phyloP scores from a whole-genome alignment of 1,140 invertebrate genomes.

The Arctopsyche grandis region DNA sequence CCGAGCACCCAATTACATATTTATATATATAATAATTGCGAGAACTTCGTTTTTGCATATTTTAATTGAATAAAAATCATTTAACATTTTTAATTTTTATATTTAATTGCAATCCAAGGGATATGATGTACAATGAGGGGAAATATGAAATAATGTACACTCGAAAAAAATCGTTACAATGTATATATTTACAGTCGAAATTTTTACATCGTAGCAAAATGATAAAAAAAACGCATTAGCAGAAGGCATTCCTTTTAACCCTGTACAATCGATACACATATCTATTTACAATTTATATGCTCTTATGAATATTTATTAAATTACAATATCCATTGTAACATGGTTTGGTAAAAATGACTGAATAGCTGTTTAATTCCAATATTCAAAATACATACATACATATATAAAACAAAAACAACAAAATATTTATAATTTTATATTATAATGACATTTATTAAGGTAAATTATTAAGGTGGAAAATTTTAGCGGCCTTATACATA shows the following conservation, averaged over 20 bases:
- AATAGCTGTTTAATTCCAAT: neutral
- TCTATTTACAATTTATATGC: neutral
- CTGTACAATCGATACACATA: constrained; percentile 27
- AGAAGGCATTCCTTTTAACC: constrained; percentile 21
- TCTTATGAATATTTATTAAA: neutral
- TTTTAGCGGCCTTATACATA: too few species aligned
- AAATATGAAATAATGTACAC: neutral
- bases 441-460: neutral
- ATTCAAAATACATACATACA: neutral
- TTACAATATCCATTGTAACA: neutral
- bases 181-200: neutral
- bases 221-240: constrained; percentile 10
- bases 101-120: neutral
- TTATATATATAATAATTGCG: neutral
- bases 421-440: neutral
- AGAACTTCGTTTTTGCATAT: neutral
- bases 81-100: neutral
- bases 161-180: constrained; percentile 2
- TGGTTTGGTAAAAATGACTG: too few species aligned
- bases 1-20: neutral
- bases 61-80: neutral
- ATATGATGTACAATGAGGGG: neutral
- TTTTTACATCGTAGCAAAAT: neutral
- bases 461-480: too few species aligned
- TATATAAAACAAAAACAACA: neutral